Conservation (phyloP, 2,888 invertebrate species). For the Pollenia griseotomentosa region DNA sequence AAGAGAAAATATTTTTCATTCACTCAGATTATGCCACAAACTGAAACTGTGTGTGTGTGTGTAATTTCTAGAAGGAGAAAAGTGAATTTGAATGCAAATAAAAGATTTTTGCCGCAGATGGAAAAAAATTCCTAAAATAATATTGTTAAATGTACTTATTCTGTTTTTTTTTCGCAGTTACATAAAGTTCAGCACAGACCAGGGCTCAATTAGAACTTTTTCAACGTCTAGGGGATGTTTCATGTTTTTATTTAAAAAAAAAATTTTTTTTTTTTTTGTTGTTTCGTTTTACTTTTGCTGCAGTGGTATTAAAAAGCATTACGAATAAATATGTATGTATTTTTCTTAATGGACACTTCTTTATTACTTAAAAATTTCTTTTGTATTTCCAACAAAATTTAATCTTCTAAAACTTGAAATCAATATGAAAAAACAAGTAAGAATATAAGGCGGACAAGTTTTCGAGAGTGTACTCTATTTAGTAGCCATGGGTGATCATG, state of each 20-base stretch:
- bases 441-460: background rate
- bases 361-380: conserved; percentile 28
- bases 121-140: conserved; percentile 17
- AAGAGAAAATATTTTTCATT: conserved; percentile 9
- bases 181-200: conserved; percentile 8
- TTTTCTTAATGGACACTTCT: conserved; percentile 45
- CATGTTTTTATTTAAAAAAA: background rate
- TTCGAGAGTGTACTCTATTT: no score
- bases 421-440: background rate
- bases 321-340: background rate
- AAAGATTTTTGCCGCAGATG: background rate
- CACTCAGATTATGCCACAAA: conserved; percentile 21
- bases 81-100: conserved; percentile 50
- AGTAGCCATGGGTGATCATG: no score
- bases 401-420: background rate
- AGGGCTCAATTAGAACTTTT: background rate
- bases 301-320: background rate
- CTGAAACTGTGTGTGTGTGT: conserved; percentile 8
- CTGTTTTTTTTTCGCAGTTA: conserved; percentile 1
- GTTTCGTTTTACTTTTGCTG: background rate
- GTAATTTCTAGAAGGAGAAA: background rate
- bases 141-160: conserved; percentile 16
- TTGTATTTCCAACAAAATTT: conserved; percentile 19
- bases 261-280: background rate
- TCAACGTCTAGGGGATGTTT: background rate